Percentiles rank a stretch among this genome's conserved stretches.
Evolutionary conservation across 2,113 vertebrate genomes (phyloP).

Genomic region (Centropus unirufus): DNA sequence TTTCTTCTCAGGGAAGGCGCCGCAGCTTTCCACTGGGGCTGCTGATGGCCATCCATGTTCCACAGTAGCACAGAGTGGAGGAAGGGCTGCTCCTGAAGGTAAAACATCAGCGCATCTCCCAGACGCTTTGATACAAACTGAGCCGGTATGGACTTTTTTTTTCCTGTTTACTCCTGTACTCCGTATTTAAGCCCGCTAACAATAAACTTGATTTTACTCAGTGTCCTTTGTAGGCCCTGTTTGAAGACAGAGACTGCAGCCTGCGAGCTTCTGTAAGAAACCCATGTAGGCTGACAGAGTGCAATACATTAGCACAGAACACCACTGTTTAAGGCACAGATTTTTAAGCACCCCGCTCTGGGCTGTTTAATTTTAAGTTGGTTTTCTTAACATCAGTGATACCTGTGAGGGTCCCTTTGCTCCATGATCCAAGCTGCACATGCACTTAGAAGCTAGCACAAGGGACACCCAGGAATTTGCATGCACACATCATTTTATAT

Average conservation of each 20-base stretch:
- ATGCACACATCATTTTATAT: neutral
- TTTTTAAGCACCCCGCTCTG: neutral
- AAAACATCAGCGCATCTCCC: neutral
- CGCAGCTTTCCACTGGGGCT: neutral
- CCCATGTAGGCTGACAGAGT: neutral
- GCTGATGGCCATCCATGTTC: neutral
- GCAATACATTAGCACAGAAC: neutral
- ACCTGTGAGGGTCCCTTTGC: neutral
- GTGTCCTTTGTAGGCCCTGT: neutral
- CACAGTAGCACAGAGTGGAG: rapidly evolving
- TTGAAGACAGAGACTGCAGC: neutral
- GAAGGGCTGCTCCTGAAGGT: neutral
- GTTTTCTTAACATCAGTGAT: neutral
- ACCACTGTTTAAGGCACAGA: rapidly evolving
- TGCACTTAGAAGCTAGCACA: neutral
- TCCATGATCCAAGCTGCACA: rapidly evolving
- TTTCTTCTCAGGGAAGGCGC: neutral
- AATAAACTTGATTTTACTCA: neutral
- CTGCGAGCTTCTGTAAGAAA: neutral
- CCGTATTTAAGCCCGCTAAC: neutral
- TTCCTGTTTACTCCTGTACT: neutral
- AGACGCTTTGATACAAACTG: neutral
- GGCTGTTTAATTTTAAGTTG: neutral
- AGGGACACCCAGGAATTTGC: neutral
- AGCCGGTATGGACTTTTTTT: neutral